Percentiles rank a stretch among this genome's conserved stretches.
Evolutionary conservation across 2,888 invertebrate species (phyloP).

Genomic region (Ectemnius continuus): DNA sequence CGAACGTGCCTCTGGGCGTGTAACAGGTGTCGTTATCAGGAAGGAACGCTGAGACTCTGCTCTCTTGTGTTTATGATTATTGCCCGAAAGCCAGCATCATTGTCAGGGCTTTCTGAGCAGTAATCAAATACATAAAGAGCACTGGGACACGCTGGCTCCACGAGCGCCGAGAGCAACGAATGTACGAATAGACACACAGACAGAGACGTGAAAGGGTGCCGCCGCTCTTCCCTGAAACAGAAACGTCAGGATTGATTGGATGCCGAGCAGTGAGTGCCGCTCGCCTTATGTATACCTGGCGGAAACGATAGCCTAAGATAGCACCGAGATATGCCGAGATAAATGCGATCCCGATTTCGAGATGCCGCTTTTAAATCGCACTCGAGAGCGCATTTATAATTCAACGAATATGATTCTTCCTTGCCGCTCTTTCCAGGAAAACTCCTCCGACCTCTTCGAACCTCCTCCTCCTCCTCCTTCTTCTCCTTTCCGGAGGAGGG

Average conservation of each 20-base stretch:
- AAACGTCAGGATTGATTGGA: neutral
- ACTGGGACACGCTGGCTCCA: too few species aligned
- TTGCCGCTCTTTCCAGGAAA: neutral
- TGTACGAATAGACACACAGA: too few species aligned
- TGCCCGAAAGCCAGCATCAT: conserved; percentile 78
- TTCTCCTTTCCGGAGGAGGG: too few species aligned
- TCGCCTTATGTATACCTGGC: neutral
- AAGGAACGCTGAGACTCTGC: conserved; percentile 46
- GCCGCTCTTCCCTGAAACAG: neutral
- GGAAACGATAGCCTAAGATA: neutral
- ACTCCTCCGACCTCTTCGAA: neutral
- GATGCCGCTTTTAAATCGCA: neutral
- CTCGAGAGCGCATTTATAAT: conserved; percentile 1
- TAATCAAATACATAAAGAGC: conserved; percentile 79
- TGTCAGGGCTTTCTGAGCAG: conserved; percentile 78
- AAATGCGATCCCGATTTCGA: conserved; percentile 3
- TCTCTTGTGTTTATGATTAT: conserved; percentile 78
- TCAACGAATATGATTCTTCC: neutral
- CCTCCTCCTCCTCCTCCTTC: too few species aligned
- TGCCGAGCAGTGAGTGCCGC: neutral
- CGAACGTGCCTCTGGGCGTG: neutral
- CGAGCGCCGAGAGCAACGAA: neutral
- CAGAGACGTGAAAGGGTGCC: neutral
- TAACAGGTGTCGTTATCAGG: conserved; percentile 32
- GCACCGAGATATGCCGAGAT: neutral